Conservation (phyloP, 2,888 invertebrate genomes). For the Chironomus riparius region DNA sequence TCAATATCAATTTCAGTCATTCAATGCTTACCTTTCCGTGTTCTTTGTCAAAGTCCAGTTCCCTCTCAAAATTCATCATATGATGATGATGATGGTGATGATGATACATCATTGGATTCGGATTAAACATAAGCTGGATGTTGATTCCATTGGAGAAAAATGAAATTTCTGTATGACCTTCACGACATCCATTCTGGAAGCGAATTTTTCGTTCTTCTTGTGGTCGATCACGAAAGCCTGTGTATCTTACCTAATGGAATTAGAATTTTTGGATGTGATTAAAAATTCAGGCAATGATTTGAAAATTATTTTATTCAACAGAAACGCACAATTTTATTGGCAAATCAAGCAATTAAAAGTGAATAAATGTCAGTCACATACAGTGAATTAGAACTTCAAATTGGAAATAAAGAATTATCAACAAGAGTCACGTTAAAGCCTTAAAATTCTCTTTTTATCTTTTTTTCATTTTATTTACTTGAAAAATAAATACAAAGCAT, state of each 20-base stretch:
- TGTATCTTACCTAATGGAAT: conserved; percentile 72
- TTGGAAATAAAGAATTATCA: background rate
- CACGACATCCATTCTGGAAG: conserved; percentile 88
- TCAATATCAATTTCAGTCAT: conserved; percentile 35
- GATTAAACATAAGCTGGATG: conserved; percentile 79
- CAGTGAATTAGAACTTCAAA: background rate
- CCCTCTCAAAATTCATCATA: conserved; percentile 46
- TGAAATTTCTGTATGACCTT: conserved; percentile 95
- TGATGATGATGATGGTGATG: conserved; percentile 38
- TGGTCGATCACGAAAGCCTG: conserved; percentile 87
- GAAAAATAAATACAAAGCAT: background rate
- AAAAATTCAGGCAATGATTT: background rate
- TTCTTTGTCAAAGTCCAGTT: conserved; percentile 94
- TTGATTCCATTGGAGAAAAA: conserved; percentile 93
- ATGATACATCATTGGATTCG: conserved; percentile 51
- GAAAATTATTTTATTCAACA: background rate
- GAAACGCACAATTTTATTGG: background rate
- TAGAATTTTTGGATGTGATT: background rate
- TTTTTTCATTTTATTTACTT: background rate
- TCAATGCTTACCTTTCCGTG: conserved; percentile 73
- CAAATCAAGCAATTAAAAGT: background rate
- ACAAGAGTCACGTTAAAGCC: conserved; percentile 14
- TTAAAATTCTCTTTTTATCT: background rate
- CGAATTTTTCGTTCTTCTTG: conserved; percentile 86
- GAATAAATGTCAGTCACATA: background rate